A percentile compares a stretch with the other conserved stretches of the same genome.
Evolutionary conservation across 2,888 invertebrate genomes (phyloP).

Genomic region (Phlogophora meticulosa): DNA sequence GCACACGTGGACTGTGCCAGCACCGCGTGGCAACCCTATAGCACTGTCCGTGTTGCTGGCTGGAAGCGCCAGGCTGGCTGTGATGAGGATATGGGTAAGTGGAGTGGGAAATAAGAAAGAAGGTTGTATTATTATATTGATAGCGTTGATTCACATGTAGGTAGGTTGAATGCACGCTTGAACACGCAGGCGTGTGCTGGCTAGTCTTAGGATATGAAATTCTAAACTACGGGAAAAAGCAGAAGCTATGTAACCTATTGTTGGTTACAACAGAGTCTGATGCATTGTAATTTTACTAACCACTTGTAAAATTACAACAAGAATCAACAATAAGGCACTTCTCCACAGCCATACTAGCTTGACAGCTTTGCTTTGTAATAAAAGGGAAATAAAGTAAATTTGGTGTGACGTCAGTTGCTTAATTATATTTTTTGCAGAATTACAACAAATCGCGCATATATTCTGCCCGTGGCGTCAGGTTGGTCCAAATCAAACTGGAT

Average conservation of each 20-base stretch:
- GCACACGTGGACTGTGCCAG: slow-evolving; percentile 94
- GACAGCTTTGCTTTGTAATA: too few species aligned
- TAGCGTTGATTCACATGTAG: background rate
- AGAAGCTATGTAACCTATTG: too few species aligned
- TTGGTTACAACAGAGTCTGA: too few species aligned
- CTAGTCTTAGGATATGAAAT: background rate
- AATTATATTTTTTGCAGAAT: slow-evolving; percentile 91
- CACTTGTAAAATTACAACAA: too few species aligned
- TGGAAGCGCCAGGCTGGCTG: slow-evolving; percentile 89
- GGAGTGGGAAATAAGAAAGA: background rate
- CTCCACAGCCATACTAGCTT: too few species aligned
- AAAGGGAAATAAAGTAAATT: too few species aligned
- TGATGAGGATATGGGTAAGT: slow-evolving; percentile 94
- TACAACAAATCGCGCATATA: slow-evolving; percentile 97
- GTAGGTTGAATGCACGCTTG: too few species aligned
- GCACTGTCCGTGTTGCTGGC: slow-evolving; percentile 92
- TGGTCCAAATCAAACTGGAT: slow-evolving; percentile 93
- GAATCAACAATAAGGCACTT: too few species aligned
- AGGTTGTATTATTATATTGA: background rate
- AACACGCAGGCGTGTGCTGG: background rate
- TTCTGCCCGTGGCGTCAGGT: slow-evolving; percentile 94
- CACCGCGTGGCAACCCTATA: slow-evolving; percentile 91
- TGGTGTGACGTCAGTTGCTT: background rate
- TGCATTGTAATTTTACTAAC: too few species aligned
- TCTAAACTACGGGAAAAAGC: too few species aligned